phyloP scores from a whole-genome alignment of 2,797 vertebrate species.

The Strix occidentalis region DNA sequence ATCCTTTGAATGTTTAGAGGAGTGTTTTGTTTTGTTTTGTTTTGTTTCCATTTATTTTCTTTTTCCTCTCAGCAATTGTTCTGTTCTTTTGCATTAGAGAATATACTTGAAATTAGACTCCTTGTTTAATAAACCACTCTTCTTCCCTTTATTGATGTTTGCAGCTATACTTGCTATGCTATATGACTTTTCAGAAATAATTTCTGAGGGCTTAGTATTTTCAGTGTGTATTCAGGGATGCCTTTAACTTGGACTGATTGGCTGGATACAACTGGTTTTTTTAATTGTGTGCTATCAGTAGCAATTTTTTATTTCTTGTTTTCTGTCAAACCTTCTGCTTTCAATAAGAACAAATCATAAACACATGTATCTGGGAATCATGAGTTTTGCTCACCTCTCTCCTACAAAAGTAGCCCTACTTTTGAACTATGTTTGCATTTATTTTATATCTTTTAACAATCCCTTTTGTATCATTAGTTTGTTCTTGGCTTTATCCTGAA shows the following conservation, averaged over 20 bases:
- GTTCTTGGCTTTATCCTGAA: not conserved
- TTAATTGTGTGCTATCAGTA: not conserved
- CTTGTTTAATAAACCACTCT: not conserved
- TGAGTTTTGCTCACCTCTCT: not conserved
- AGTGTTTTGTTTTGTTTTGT: not conserved
- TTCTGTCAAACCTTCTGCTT: not conserved
- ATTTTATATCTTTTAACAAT: not conserved
- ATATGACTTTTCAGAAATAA: not conserved
- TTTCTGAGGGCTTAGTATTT: not conserved
- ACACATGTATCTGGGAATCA: not conserved
- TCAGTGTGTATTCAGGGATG: not conserved
- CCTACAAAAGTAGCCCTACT: not conserved
- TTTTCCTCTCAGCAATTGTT: slow-evolving; percentile 9
- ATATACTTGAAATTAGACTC: slow-evolving; percentile 6
- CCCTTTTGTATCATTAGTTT: not conserved
- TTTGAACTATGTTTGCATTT: not conserved
- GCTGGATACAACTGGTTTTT: not conserved
- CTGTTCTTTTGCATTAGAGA: not conserved
- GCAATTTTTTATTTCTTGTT: not conserved
- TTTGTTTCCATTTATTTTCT: not conserved
- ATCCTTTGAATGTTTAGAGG: not conserved
- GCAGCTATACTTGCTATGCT: not conserved
- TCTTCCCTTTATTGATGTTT: slow-evolving; percentile 20
- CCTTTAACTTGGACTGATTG: not conserved
- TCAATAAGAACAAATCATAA: not conserved